Base-by-base conservation (phyloP, 2,888 invertebrate genomes). In the Melipona beecheii region DNA sequence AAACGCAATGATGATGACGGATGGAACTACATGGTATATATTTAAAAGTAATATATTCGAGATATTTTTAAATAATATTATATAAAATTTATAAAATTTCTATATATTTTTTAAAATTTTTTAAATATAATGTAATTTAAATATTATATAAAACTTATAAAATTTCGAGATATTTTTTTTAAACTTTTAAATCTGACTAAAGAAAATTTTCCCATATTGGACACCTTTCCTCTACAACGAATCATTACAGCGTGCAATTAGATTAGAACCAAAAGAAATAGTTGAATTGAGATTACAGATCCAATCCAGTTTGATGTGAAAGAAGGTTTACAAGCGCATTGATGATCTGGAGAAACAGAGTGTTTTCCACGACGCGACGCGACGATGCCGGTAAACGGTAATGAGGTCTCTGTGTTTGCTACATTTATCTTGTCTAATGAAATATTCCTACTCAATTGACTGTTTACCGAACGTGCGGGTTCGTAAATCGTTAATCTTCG, bases 351-450 rank as follows among this genome's bases (percentile, higher is more conserved):
- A 24, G 43, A 54, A 64, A 70, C 52, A 17, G 17, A 15, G 43
- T 49, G 27, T 72, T 72, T 66, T 17, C n/a, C 60, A 56, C 68
- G n/a, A 27, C 43, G 43, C 43, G 43, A 43, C 9, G 43, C 43
- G 43, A 43, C 60, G 36, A 15, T 31, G 11, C 13, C 43, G 52
- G 43, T 74, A 74, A 78, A 74, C 78, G 58, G 66, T 58, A 73
- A 78, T 65, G 72, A 31, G 36, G 49, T 58, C 54, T 50, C 50
- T 58, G 60, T 13, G 77, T 65, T 72, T 21, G 43, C 43, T 50
- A 24, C 72, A 78, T 78, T 78, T 73, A 36, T 58, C 72, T 65
- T 36, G 24, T 52, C 65, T 56, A 69, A 50, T n/a, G 36, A 65
- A 72, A 65, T 31, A 27, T 78, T 65, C 17, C 17, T 50, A 21